Base-by-base conservation (phyloP, 2,888 invertebrate genomes). In the Hydrotaea diabolus region DNA sequence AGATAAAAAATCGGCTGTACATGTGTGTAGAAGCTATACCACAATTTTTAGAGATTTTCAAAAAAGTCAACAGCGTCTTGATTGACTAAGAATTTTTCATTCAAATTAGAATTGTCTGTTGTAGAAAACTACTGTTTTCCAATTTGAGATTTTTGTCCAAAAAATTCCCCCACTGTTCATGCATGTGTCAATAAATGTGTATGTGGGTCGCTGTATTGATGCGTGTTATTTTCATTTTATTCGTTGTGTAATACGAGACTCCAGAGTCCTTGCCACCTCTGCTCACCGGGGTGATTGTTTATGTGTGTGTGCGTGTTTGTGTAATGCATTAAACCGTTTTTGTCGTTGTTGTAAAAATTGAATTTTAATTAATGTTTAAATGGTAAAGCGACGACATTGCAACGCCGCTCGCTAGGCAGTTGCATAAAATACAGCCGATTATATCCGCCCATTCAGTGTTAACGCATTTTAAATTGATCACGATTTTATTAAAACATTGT, bases 261-360 rank as follows among this genome's bases (percentile, higher is more conserved):
- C 19, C 19, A 21, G 66, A 66, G 66, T 43, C 5, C 26, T 59
- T 59, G 66, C 66, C 39, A 66, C 21, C 19, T 59, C 19, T 59
- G n/a, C 59, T 26, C 59, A 26, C 4, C 7, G 26, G 59, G 43
- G 11, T 4, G 23, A 59, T 1, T n/a, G n/a, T n/a, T n/a, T n/a
- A n/a, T n/a, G n/a, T n/a, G n/a, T n/a, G n/a, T n/a, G n/a, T n/a
- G n/a, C n/a, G n/a, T n/a, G n/a, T n/a, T n/a, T n/a, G n/a, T n/a
- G n/a, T n/a, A n/a, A n/a, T n/a, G n/a, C n/a, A n/a, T n/a, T n/a
- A n/a, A n/a, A n/a, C n/a, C n/a, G n/a, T n/a, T n/a, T n/a, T n/a
- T n/a, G n/a, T n/a, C n/a, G n/a, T 66, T 43, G 39, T 66, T 66
- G 36, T 36, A 36, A 43, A 31, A 66, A 69, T 69, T 69, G 69